A percentile compares a stretch with the other conserved stretches of the same genome.
Evolutionary conservation across 2,797 vertebrate species (phyloP).

Genomic region (Manis pentadactyla): DNA sequence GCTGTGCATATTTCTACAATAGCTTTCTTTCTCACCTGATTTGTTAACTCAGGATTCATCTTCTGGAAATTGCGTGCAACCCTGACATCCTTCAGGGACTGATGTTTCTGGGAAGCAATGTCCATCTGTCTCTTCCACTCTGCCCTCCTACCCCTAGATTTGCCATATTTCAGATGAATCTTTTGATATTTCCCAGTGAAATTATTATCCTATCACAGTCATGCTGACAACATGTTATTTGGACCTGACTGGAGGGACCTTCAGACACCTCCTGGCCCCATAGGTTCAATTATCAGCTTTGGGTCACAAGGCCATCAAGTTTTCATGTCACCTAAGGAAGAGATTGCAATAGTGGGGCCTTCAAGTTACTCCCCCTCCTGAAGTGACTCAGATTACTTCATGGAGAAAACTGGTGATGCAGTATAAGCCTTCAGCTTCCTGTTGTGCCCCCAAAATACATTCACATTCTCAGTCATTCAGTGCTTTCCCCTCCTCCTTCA

Average conservation of each 20-base stretch:
- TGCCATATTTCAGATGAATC: not conserved
- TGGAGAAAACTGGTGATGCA: not conserved
- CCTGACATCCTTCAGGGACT: not conserved
- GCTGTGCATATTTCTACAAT: not conserved
- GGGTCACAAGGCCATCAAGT: not conserved
- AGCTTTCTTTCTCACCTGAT: not conserved
- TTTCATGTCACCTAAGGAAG: not conserved
- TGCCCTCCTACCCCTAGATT: not conserved
- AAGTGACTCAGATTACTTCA: not conserved
- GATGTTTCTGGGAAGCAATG: not conserved
- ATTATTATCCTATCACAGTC: not conserved
- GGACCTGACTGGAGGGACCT: not conserved
- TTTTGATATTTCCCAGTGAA: not conserved
- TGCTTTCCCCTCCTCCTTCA: not conserved
- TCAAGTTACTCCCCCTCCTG: not conserved
- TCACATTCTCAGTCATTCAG: not conserved
- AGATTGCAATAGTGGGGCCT: not conserved
- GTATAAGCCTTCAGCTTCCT: not conserved
- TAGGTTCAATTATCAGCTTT: not conserved
- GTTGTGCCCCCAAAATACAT: not conserved
- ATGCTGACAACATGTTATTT: not conserved
- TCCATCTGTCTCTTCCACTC: not conserved
- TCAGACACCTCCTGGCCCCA: not conserved
- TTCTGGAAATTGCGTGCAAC: not conserved
- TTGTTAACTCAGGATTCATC: not conserved